phyloP scores from a whole-genome alignment of 2,113 vertebrate species.

The Trogon melanurus region DNA sequence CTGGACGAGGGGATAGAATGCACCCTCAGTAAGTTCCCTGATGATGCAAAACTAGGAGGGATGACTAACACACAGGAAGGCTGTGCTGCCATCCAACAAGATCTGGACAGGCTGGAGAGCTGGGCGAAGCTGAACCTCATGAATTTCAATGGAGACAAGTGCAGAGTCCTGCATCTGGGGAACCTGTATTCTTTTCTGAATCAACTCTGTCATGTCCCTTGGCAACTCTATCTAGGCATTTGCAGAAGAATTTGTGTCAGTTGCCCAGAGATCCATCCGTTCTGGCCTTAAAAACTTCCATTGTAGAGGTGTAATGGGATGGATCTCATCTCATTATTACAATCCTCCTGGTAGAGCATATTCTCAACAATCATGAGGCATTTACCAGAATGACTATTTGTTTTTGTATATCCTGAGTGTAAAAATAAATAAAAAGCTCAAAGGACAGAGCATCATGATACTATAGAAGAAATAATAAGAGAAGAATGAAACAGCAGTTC shows the following conservation, averaged over 20 bases:
- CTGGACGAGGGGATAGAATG: too few species aligned
- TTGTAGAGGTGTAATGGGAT: background rate
- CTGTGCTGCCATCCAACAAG: too few species aligned
- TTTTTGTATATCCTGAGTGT: background rate
- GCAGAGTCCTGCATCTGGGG: too few species aligned
- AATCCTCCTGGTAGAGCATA: background rate
- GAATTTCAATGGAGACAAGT: too few species aligned
- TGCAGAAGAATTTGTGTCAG: background rate
- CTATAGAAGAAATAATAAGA: background rate
- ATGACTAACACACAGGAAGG: too few species aligned
- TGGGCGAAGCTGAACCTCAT: too few species aligned
- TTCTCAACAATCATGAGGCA: background rate
- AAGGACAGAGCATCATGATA: background rate
- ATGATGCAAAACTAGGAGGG: too few species aligned
- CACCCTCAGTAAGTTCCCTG: too few species aligned
- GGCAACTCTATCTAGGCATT: background rate
- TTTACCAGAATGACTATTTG: background rate
- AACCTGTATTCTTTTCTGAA: background rate
- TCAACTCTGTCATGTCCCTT: background rate
- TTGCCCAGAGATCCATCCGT: too few species aligned
- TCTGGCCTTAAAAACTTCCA: too few species aligned
- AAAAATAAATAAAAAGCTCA: background rate
- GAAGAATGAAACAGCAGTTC: background rate
- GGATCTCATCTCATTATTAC: background rate
- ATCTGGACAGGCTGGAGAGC: too few species aligned